Percentiles rank a stretch among this genome's conserved stretches.
These are phyloP conservation scores for Andricus grossulariae DNA, from an alignment of 1,140 invertebrate genomes.

Conservation along the genomic window DNA sequence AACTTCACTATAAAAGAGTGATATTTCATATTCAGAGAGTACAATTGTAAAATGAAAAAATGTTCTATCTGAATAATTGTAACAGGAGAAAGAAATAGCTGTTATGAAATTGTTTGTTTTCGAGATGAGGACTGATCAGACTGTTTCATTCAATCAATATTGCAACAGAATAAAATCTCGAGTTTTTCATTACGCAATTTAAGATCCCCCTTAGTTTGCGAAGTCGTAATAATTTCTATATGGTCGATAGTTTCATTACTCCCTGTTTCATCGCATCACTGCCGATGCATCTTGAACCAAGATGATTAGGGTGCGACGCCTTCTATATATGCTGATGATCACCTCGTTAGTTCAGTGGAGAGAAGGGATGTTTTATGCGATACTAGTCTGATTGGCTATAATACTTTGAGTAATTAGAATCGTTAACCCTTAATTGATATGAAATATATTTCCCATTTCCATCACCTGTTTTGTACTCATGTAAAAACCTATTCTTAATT, in stretches of 20 bases:
- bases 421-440: neutral
- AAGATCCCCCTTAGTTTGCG: neutral
- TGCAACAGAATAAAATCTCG: neutral
- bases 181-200: conserved; percentile 1
- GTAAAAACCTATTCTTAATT: too few species aligned
- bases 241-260: conserved; percentile 11
- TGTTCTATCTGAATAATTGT: too few species aligned
- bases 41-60: too few species aligned
- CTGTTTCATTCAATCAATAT: neutral
- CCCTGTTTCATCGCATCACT: conserved; percentile 16
- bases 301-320: conserved; percentile 26
- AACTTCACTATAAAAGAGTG: too few species aligned
- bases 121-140: neutral
- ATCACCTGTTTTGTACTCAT: too few species aligned
- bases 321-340: conserved; percentile 8
- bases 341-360: conserved; percentile 16
- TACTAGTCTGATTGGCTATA: neutral
- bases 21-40: too few species aligned
- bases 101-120: neutral
- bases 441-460: neutral
- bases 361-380: conserved; percentile 7
- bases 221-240: conserved; percentile 1
- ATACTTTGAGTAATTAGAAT: neutral
- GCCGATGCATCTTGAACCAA: conserved; percentile 9
- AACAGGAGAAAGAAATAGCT: too few species aligned